Conservation (phyloP, 2,797 vertebrate genomes). For the Xenentodon cancila region DNA sequence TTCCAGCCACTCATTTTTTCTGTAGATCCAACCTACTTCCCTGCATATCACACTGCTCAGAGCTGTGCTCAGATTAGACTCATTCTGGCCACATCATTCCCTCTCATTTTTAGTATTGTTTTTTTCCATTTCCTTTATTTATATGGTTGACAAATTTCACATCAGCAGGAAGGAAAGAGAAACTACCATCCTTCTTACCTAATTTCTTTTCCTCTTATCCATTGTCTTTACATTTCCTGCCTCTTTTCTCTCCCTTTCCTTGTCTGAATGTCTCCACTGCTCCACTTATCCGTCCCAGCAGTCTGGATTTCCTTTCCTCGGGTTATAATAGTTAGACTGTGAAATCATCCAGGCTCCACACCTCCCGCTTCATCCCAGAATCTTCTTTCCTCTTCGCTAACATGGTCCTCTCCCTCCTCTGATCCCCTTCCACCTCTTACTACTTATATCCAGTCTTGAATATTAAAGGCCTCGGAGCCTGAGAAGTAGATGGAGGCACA, state of each 20-base stretch:
- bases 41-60: conserved; percentile 31
- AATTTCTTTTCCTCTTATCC: conserved; percentile 13
- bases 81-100: conserved; percentile 7
- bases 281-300: conserved; percentile 67
- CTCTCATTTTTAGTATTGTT: conserved; percentile 1
- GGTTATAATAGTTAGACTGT: conserved; percentile 87
- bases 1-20: conserved; percentile 64
- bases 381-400: conserved; percentile 67
- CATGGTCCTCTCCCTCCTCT: conserved; percentile 49
- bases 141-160: conserved; percentile 46
- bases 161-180: background rate
- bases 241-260: conserved; percentile 20
- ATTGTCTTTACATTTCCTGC: conserved; percentile 37
- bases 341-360: conserved; percentile 81
- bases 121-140: background rate
- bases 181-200: conserved; percentile 19
- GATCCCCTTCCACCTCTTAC: conserved; percentile 50
- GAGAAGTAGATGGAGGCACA: conserved; percentile 59
- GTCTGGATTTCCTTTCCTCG: conserved; percentile 74
- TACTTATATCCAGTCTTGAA: conserved; percentile 78
- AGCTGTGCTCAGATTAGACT: conserved; percentile 34
- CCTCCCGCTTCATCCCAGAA: conserved; percentile 64
- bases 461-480: conserved; percentile 79
- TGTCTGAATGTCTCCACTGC: conserved; percentile 48
- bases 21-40: conserved; percentile 53